Base-by-base conservation (phyloP, 2,888 invertebrate species). In the Caenorhabditis sp. region DNA sequence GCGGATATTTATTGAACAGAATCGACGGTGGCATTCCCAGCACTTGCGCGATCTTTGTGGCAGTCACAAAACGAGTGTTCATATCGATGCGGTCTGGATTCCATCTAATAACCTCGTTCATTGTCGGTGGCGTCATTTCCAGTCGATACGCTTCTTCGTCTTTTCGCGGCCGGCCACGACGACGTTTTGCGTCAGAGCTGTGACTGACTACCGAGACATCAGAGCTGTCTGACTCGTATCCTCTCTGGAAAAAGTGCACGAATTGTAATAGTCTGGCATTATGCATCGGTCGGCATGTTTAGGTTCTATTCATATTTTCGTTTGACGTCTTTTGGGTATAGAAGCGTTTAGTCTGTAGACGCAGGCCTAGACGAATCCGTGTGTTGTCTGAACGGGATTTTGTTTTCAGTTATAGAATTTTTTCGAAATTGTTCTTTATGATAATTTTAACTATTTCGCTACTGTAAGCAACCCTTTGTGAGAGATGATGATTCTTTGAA, bases 81-180 rank as follows among this genome's bases (percentile, higher is more conserved):
- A 61, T 54, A 44, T 74, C 72, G 58, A 90, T 84, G 8, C 91
- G 83, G 7, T 89, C 90, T 14, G 91, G 91, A 80, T 88, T 88
- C 91, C 91, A 91, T 80, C 88, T 75, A 31, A 80, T 58, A 24
- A 90, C 88, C 49, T 91, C 90, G n/a, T 75, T 56, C 49, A 80
- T 54, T 14, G 86, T 86, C 26, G 90, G 85, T 6, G 89, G 89
- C 38, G 86, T 82, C 79, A 86, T 82, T 38, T 91, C 91, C 59
- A 89, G 83, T 54, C 90, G 81, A 22, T 90, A 79, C 24, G 88
- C 69, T 64, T 87, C 87, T 31, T 87, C 87, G 22, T 86, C 86
- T 82, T 86, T 84, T 8, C 84, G 72, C 51, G 84, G 82, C 7
- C 84, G 49, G 5, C 83, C 85, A n/a, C 86, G 82, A 38, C 82